A percentile compares a stretch with the other conserved stretches of the same genome.
Evolutionary conservation across 2,113 vertebrate genomes (phyloP).

Genomic region (Sarotherodon lohbergeri): DNA sequence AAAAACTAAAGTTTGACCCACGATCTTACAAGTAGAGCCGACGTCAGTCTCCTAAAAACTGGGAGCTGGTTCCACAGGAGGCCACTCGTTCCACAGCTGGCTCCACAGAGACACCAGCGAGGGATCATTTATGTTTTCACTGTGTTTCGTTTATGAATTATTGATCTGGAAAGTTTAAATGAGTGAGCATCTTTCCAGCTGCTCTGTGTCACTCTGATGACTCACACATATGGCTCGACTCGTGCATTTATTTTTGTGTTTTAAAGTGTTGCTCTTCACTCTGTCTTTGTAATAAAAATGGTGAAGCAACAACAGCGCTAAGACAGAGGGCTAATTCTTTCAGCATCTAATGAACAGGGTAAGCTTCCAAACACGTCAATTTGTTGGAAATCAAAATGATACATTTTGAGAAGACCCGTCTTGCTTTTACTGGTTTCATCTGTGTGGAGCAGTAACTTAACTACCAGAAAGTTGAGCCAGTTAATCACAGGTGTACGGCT

Average conservation of each 20-base stretch:
- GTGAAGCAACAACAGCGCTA: not conserved
- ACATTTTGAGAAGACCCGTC: not conserved
- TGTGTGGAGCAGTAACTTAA: not conserved
- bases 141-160: not conserved
- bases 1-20: not conserved
- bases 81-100: rapidly evolving
- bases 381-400: rapidly evolving
- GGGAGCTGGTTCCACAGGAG: not conserved
- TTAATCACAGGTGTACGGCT: not conserved
- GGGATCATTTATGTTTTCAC: not conserved
- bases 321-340: rapidly evolving
- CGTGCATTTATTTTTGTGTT: not conserved
- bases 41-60: not conserved
- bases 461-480: rapidly evolving
- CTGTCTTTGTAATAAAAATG: not conserved
- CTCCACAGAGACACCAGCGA: not conserved
- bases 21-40: rapidly evolving
- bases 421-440: not conserved
- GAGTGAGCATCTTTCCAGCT: not conserved
- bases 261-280: not conserved
- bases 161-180: not conserved
- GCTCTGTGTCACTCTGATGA: not conserved
- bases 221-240: not conserved
- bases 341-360: not conserved
- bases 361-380: rapidly evolving